phyloP scores from a whole-genome alignment of 2,888 invertebrate genomes.

The Serripes groenlandicus region DNA sequence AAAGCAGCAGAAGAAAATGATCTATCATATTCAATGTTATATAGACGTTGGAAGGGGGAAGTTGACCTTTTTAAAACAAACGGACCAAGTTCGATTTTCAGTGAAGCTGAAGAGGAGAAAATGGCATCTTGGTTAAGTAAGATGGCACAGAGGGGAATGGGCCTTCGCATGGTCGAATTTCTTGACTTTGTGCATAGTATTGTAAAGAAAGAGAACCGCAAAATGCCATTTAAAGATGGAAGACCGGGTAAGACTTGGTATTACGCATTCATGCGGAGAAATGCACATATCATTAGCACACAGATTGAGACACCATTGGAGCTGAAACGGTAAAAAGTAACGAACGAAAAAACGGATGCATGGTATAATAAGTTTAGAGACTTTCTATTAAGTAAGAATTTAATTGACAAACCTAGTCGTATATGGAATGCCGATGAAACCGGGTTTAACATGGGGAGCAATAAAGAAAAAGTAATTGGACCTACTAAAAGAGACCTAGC shows the following conservation, averaged over 20 bases:
- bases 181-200: conserved; percentile 48
- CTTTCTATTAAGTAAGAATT: conserved; percentile 23
- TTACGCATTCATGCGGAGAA: not conserved
- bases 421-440: conserved; percentile 64
- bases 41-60: not conserved
- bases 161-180: conserved; percentile 38
- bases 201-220: conserved; percentile 46
- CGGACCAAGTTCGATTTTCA: not conserved
- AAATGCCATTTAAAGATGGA: conserved; percentile 44
- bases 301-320: conserved; percentile 7
- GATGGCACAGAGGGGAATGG: conserved; percentile 20
- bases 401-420: conserved; percentile 32
- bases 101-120: not conserved
- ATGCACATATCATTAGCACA: not conserved
- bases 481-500: conserved; percentile 26
- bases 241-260: conserved; percentile 30
- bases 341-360: conserved; percentile 31
- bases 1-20: conserved; percentile 4
- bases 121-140: conserved; percentile 1
- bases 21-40: not conserved
- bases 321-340: conserved; percentile 29
- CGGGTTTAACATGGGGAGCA: conserved; percentile 53
- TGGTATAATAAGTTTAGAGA: conserved; percentile 51
- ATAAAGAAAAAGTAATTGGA: conserved; percentile 45
- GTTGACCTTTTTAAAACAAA: not conserved